Evolutionary conservation across 1,140 invertebrate species (phyloP).

Genomic region (Cydia pomonella): DNA sequence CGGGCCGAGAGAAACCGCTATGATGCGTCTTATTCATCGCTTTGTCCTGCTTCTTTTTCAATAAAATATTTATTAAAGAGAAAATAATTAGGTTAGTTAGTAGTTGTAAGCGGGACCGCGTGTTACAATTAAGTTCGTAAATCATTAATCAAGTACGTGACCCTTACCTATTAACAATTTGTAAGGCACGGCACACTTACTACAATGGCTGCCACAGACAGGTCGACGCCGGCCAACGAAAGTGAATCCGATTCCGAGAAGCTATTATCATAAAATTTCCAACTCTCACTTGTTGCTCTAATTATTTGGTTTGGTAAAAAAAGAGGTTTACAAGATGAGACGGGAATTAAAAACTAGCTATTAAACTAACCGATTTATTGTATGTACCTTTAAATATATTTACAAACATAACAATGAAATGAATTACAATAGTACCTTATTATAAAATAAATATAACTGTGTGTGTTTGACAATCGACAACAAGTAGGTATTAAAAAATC

Average conservation of each 20-base stretch:
- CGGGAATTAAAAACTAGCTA: not conserved
- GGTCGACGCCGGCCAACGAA: constrained; percentile 57
- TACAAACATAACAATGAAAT: too few relatives aligned
- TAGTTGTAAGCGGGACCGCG: not conserved
- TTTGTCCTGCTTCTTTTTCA: too few relatives aligned
- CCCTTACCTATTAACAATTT: constrained; percentile 46
- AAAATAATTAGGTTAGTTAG: too few relatives aligned
- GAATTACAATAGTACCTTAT: too few relatives aligned
- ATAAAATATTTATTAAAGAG: too few relatives aligned
- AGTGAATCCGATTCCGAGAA: constrained; percentile 49
- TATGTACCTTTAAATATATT: too few relatives aligned
- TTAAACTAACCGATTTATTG: not conserved
- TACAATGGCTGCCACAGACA: constrained; percentile 52
- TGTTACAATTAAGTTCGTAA: not conserved
- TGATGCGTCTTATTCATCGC: too few relatives aligned
- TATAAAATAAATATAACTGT: too few relatives aligned
- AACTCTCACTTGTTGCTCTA: constrained; percentile 31
- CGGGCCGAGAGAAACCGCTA: too few relatives aligned
- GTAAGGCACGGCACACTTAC: constrained; percentile 32
- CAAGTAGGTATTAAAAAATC: too few relatives aligned
- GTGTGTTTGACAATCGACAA: too few relatives aligned
- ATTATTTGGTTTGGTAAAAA: constrained; percentile 16
- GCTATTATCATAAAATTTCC: constrained; percentile 31
- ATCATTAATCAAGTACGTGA: not conserved
- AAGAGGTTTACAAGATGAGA: not conserved